A percentile compares a stretch with the other conserved stretches of the same genome.
phyloP scores from a whole-genome alignment of 2,113 vertebrate genomes.

The Mastomys coucha region DNA sequence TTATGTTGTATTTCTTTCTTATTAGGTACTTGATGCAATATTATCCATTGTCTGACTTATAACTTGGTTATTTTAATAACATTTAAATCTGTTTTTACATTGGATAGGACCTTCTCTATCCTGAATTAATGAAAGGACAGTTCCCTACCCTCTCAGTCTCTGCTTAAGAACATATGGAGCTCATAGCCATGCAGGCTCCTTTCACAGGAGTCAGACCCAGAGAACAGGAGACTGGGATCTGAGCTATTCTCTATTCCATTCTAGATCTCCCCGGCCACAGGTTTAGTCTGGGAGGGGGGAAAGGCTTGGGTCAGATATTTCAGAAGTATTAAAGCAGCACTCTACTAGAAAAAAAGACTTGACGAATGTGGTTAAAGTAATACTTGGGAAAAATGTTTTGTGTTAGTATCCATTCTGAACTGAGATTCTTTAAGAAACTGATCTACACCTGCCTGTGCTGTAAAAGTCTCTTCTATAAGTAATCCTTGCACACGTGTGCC shows the following conservation, averaged over 20 bases:
- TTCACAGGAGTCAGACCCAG: neutral
- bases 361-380: neutral
- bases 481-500: neutral
- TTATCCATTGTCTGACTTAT: constrained; percentile 16
- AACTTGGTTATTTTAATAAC: constrained; percentile 35
- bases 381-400: neutral
- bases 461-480: constrained; percentile 29
- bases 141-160: neutral
- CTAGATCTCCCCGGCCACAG: neutral
- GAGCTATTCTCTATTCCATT: neutral
- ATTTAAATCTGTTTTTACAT: constrained; percentile 28
- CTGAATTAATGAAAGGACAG: neutral
- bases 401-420: constrained; percentile 24
- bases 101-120: neutral
- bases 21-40: constrained; percentile 1
- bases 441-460: neutral
- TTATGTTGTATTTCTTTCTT: constrained; percentile 26
- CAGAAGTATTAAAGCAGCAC: neutral
- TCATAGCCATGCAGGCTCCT: neutral
- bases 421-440: neutral
- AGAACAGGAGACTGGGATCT: neutral
- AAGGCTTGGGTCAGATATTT: neutral
- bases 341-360: neutral
- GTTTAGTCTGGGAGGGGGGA: neutral
- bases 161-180: neutral